phyloP scores from a whole-genome alignment of 2,797 vertebrate genomes.

The Perodicticus potto region DNA sequence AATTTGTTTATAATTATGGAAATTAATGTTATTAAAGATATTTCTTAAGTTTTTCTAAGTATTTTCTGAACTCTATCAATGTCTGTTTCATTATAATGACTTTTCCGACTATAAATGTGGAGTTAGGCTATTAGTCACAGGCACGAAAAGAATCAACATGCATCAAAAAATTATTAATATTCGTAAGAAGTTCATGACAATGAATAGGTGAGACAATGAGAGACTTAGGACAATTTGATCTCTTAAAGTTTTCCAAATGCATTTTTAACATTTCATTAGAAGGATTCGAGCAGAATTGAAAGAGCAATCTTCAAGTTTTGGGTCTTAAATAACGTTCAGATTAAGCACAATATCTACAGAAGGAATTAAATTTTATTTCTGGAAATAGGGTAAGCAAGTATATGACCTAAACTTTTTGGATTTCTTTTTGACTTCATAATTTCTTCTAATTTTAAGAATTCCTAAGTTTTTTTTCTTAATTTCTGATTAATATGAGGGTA shows the following conservation, averaged over 20 bases:
- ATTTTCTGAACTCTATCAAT: not conserved
- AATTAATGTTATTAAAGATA: not conserved
- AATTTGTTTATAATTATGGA: not conserved
- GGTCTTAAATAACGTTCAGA: constrained; percentile 21
- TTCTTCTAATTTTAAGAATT: not conserved
- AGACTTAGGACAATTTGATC: not conserved
- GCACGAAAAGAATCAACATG: not conserved
- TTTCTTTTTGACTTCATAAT: constrained; percentile 2
- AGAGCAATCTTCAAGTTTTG: not conserved
- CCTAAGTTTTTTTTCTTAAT: not conserved
- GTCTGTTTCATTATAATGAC: not conserved
- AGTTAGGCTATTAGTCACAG: not conserved
- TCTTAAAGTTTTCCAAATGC: constrained; percentile 26
- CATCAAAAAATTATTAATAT: not conserved
- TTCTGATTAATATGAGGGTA: too few species aligned
- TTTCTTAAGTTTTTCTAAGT: constrained; percentile 9
- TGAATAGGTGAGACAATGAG: not conserved
- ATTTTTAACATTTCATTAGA: constrained; percentile 29
- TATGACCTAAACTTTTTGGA: not conserved
- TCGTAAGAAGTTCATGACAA: constrained; percentile 20
- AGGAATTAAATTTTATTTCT: constrained; percentile 41
- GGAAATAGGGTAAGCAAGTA: constrained; percentile 19
- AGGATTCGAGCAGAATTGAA: constrained; percentile 49
- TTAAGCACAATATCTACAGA: not conserved
- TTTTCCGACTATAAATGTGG: not conserved